Evolutionary conservation across 2,888 invertebrate species (phyloP), one percentile per base, ranked within the genome.

Genomic region (Bembecia ichneumoniformis): DNA sequence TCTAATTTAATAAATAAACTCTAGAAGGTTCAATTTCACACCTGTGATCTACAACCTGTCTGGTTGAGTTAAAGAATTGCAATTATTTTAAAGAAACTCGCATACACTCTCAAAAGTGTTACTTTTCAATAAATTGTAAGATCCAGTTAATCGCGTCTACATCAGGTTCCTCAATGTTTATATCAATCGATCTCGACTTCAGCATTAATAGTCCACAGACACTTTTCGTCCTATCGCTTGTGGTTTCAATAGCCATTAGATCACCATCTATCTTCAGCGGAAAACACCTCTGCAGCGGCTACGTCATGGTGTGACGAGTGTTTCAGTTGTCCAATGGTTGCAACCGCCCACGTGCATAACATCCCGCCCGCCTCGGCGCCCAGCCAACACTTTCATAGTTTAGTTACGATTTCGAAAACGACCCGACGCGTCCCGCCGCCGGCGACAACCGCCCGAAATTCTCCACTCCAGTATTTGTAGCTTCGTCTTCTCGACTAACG

Each of bases 391-490:
- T 83, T 82, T 80, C 82, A 77, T 83, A 87, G 86, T 87, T 84
- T 87, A 86, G 87, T 86, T 84, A 84, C 87, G 86, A 87, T 84
- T 86, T 81, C 87, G 87, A 87, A 86, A 87, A 87, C 87, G 87
- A 87, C 82, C 87, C 87, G 87, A 86, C 87, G 84, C 82, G 84
- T 86, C 80, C 80, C 83, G 80, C 82, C 83, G 86, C 86, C 84
- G 87, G 83, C 82, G 82, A 82, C 71, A 71, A 72, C 74, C 65
- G 68, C 64, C 74, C 77, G 78, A 78, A 74, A 74, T 76, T 78
- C 76, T 62, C 76, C 77, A 78, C 74, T 66, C 69, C 75, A 71
- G 77, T 77, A 74, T 68, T 15, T 17, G 63, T 66, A 67, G 61
- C 72, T 80, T 78, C 72, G 77, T 77, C 75, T 76, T 77, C 51